Base-by-base conservation (phyloP, 1,140 invertebrate species). In the Euborellia annulipes region DNA sequence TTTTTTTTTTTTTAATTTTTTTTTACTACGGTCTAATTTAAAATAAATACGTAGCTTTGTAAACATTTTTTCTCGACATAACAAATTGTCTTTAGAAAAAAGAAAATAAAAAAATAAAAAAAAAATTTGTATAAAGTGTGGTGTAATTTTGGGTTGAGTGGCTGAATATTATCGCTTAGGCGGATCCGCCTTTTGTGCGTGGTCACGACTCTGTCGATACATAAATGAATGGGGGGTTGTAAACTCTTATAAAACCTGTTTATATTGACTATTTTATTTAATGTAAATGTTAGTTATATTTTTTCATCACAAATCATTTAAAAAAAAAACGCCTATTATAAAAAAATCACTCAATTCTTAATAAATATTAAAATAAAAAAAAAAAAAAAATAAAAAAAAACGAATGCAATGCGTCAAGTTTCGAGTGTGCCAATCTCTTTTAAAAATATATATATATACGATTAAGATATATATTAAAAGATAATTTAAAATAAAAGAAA, bases 391-490 rank as follows among this genome's bases (percentile, higher is more conserved):
- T n/a, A n/a, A n/a, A 27, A 27, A 27, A 6, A 27, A 27, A 41
- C 32, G 16, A 11, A 16, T 27, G 19, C 30, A 7, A 16, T 17
- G 43, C 44, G 46, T 34, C 40, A 36, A 20, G 36, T 49, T 36
- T 53, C 47, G 43, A 43, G 50, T 49, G 50, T 52, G 50, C 50
- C 50, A 52, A 52, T 49, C 27, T 36, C 48, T 27, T 36, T 45
- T 45, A 34, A 45, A 30, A 45, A 45, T 38, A 43, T 20, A 36
- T 48, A 41, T 47, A 46, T 40, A 50, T 42, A 47, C 37, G 20
- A 45, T 39, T 46, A 40, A 38, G 38, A 34, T 32, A 32, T 45
- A 40, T 50, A 45, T 45, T 20, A 45, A 38, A 38, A 45, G 22
- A 40, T 43, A 47, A 36, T 48, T 36, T 27, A 48, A 46, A 45